Percentiles rank a stretch among this genome's conserved stretches.
These are phyloP conservation scores for Carassius gibelio DNA, from an alignment of 2,113 vertebrate genomes.

Conservation along the genomic window DNA sequence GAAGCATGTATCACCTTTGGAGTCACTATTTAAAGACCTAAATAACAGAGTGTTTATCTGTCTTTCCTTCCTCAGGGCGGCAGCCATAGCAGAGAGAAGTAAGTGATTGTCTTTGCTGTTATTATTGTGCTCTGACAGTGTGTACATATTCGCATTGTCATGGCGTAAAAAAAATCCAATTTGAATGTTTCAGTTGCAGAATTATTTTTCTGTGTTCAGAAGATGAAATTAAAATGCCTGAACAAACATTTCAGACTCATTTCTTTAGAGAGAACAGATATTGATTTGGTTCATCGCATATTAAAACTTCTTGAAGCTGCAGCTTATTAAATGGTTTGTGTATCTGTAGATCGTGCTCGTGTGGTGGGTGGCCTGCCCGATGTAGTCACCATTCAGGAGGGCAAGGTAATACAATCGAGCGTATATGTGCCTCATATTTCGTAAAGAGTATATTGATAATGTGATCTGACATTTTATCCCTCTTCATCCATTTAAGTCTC, in stretches of 20 bases:
- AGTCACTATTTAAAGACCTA: conserved; percentile 57
- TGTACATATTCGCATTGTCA: conserved; percentile 38
- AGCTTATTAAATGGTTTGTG: conserved; percentile 27
- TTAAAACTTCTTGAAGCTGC: conserved; percentile 12
- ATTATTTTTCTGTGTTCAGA: not conserved
- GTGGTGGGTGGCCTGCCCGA: conserved; percentile 95
- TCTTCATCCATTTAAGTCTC: conserved; percentile 76
- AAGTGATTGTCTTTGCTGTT: conserved; percentile 73
- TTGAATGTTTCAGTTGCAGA: not conserved
- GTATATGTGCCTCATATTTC: not conserved
- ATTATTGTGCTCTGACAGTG: conserved; percentile 34
- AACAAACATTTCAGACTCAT: not conserved
- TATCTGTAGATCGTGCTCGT: conserved; percentile 87
- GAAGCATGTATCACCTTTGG: conserved; percentile 12
- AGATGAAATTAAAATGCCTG: not conserved
- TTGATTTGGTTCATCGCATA: conserved; percentile 3
- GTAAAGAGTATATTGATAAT: not conserved
- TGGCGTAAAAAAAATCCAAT: not conserved
- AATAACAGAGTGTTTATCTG: conserved; percentile 63
- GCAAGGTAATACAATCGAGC: conserved; percentile 84
- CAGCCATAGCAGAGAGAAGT: conserved; percentile 97
- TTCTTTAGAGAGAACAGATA: not conserved
- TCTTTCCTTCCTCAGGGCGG: conserved; percentile 80
- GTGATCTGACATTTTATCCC: not conserved
- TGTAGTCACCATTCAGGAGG: conserved; percentile 97